Conservation (phyloP, 2,113 vertebrate species). For the Entelurus aequoreus region DNA sequence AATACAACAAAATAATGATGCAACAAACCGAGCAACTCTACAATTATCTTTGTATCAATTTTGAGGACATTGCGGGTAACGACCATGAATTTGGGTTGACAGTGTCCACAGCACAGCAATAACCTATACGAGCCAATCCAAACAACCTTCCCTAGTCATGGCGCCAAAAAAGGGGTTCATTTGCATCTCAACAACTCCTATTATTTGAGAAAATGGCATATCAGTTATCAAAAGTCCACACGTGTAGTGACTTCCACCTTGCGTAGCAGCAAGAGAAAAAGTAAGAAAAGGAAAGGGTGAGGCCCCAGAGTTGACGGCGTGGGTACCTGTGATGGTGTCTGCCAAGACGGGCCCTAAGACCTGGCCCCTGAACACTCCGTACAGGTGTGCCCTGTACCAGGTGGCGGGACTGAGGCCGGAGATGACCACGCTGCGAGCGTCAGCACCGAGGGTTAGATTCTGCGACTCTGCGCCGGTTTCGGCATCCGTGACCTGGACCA, state of each 20-base stretch:
- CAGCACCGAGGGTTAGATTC: slow-evolving; percentile 75
- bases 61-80: too few species aligned
- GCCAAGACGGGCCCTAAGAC: slow-evolving; percentile 75
- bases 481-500: slow-evolving; percentile 81
- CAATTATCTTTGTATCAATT: too few species aligned
- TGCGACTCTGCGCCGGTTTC: slow-evolving; percentile 54
- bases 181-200: too few species aligned
- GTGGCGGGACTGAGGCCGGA: slow-evolving; percentile 78
- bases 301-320: slow-evolving; percentile 14
- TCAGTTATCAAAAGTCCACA: slow-evolving; percentile 4
- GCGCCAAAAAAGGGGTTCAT: too few species aligned
- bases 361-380: slow-evolving; percentile 72
- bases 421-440: slow-evolving; percentile 67
- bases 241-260: background rate
- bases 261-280: slow-evolving; percentile 22
- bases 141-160: background rate
- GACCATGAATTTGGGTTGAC: background rate
- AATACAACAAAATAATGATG: too few species aligned
- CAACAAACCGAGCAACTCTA: too few species aligned
- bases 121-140: background rate
- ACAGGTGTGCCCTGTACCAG: slow-evolving; percentile 77
- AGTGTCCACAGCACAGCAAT: background rate
- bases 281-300: slow-evolving; percentile 27
- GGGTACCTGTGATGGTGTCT: slow-evolving; percentile 79
- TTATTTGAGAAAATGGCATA: background rate